phyloP scores from a whole-genome alignment of 2,797 vertebrate species.

The Xenentodon cancila region DNA sequence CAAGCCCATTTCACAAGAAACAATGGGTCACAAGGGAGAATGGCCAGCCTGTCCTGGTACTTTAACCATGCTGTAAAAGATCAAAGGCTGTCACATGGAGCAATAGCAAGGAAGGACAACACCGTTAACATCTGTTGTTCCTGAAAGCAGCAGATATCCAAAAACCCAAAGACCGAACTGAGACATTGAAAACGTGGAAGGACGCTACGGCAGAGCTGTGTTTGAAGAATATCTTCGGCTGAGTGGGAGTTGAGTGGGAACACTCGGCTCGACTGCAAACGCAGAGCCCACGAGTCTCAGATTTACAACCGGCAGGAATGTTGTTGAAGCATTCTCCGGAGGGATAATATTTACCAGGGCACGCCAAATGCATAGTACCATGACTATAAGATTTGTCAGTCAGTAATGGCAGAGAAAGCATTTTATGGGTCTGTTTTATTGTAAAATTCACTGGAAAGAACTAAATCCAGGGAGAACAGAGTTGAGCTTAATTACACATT shows the following conservation, averaged over 20 bases:
- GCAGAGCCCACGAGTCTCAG: constrained; percentile 30
- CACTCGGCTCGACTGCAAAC: constrained; percentile 42
- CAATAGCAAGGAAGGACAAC: constrained; percentile 25
- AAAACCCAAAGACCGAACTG: constrained; percentile 39
- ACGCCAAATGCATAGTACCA: too few relatives aligned
- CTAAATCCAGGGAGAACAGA: too few relatives aligned
- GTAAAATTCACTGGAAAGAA: too few relatives aligned
- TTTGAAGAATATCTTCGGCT: constrained; percentile 50
- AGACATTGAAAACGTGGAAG: constrained; percentile 43
- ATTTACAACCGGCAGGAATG: constrained; percentile 34
- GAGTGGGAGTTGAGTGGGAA: constrained; percentile 67
- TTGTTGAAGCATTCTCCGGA: constrained; percentile 3
- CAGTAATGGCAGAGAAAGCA: too few relatives aligned
- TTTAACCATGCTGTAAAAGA: too few relatives aligned
- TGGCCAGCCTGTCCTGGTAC: too few relatives aligned
- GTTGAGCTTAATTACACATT: too few relatives aligned
- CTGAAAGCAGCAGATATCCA: constrained; percentile 37
- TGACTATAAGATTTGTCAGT: too few relatives aligned
- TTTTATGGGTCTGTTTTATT: too few relatives aligned
- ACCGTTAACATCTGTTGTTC: constrained; percentile 47
- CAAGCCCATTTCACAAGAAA: too few relatives aligned
- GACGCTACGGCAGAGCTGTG: constrained; percentile 35
- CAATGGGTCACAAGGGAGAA: too few relatives aligned
- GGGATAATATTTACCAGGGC: too few relatives aligned
- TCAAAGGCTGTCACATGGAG: neutral